Evolutionary conservation across 2,888 invertebrate species (phyloP).

Genomic region (Andrena haemorrhoa): DNA sequence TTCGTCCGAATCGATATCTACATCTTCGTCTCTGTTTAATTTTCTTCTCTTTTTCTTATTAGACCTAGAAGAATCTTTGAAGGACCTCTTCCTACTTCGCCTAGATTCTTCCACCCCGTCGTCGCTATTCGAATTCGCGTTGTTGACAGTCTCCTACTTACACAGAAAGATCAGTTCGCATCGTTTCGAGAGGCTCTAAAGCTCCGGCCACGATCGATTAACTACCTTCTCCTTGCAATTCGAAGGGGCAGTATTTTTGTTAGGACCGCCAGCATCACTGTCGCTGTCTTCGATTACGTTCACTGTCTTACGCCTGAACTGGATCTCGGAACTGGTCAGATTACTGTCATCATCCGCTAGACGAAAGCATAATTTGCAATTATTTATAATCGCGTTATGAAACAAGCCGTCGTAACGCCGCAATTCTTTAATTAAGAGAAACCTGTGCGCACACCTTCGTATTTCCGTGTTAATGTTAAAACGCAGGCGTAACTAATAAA

Average conservation of each 20-base stretch:
- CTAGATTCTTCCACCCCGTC: constrained; percentile 69
- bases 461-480: not conserved
- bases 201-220: constrained; percentile 24
- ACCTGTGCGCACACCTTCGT: not conserved
- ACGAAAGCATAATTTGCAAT: constrained; percentile 33
- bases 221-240: constrained; percentile 76
- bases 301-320: constrained; percentile 76
- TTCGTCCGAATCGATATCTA: constrained; percentile 87
- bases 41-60: constrained; percentile 85
- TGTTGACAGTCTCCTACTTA: constrained; percentile 74
- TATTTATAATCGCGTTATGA: not conserved
- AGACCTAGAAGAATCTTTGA: constrained; percentile 57
- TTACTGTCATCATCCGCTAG: constrained; percentile 83
- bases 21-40: constrained; percentile 87
- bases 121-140: constrained; percentile 79
- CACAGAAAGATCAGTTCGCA: constrained; percentile 73
- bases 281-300: constrained; percentile 83
- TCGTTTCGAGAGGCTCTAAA: not conserved
- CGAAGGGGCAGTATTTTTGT: constrained; percentile 66
- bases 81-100: constrained; percentile 67
- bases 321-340: constrained; percentile 73
- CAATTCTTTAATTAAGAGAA: not conserved
- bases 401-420: not conserved
- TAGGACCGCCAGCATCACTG: constrained; percentile 76
- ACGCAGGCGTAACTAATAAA: not conserved